These are phyloP conservation scores for Hofmannophila pseudospretella DNA, from an alignment of 2,888 invertebrate species.

Conservation along the genomic window DNA sequence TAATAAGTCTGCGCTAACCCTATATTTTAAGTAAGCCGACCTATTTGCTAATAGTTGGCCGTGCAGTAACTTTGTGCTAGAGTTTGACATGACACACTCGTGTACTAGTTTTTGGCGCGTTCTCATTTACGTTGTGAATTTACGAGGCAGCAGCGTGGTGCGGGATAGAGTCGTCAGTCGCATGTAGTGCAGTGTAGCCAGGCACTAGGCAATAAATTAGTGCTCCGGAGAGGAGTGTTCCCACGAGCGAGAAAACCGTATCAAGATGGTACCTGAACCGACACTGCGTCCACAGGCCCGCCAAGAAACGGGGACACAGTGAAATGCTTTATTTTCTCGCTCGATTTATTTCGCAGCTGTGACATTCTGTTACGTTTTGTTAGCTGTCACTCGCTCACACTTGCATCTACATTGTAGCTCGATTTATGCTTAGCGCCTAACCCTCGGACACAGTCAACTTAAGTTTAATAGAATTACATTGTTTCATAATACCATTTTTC, in stretches of 20 bases:
- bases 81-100: conserved; percentile 15
- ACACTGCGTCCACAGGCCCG: conserved; percentile 34
- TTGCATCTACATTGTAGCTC: conserved; percentile 26
- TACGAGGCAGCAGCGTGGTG: conserved; percentile 41
- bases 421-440: conserved; percentile 22
- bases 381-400: conserved; percentile 59
- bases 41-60: background rate
- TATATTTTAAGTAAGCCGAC: too few species aligned
- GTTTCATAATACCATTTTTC: conserved; percentile 12
- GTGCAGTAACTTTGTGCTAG: background rate
- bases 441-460: too few species aligned
- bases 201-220: conserved; percentile 69
- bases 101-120: conserved; percentile 28
- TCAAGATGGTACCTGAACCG: conserved; percentile 60
- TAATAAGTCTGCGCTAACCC: too few species aligned
- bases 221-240: conserved; percentile 54
- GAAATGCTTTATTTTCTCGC: conserved; percentile 66
- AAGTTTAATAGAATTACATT: conserved; percentile 14
- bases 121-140: conserved; percentile 29
- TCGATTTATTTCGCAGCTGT: conserved; percentile 58
- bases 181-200: conserved; percentile 62
- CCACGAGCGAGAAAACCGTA: conserved; percentile 65
- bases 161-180: conserved; percentile 73
- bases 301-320: conserved; percentile 54
- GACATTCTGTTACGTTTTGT: conserved; percentile 69